Evolutionary conservation across 2,113 vertebrate genomes (phyloP).

Genomic region (Podocnemis expansa): DNA sequence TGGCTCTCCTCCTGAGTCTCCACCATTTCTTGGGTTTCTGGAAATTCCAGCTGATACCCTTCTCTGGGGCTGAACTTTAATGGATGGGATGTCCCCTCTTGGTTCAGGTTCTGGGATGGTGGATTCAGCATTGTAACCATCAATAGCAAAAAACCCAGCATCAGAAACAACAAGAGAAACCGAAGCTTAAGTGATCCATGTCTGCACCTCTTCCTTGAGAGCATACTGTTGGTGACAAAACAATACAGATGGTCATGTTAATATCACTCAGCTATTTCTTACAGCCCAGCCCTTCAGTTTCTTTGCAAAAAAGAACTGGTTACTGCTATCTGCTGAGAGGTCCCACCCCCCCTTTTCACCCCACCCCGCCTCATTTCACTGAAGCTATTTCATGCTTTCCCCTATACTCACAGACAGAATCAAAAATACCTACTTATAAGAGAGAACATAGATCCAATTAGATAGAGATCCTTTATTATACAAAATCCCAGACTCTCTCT

Average conservation of each 20-base stretch:
- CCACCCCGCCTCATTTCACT: slow-evolving; percentile 31
- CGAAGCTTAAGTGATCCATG: slow-evolving; percentile 70
- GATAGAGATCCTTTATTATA: slow-evolving; percentile 11
- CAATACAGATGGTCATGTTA: slow-evolving; percentile 76
- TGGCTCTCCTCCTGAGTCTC: slow-evolving; percentile 79
- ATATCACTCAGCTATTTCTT: slow-evolving; percentile 42
- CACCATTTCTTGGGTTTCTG: slow-evolving; percentile 78
- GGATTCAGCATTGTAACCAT: slow-evolving; percentile 76
- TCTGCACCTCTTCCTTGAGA: slow-evolving; percentile 77
- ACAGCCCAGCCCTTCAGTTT: neutral
- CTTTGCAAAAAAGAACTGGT: slow-evolving; percentile 33
- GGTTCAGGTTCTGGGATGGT: slow-evolving; percentile 51
- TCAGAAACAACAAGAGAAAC: slow-evolving; percentile 78
- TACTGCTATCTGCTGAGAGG: slow-evolving; percentile 41
- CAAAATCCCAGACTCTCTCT: slow-evolving; percentile 20
- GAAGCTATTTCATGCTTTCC: slow-evolving; percentile 39
- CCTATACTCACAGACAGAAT: slow-evolving; percentile 49
- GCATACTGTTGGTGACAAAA: slow-evolving; percentile 79
- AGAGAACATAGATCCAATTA: slow-evolving; percentile 41
- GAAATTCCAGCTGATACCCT: slow-evolving; percentile 70
- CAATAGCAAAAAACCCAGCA: slow-evolving; percentile 79
- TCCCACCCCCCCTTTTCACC: neutral
- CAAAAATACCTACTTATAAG: slow-evolving; percentile 39
- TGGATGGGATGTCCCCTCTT: slow-evolving; percentile 44
- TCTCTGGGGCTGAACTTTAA: slow-evolving; percentile 49